These are phyloP conservation scores for Eulemur mongoz DNA, from an alignment of 2,797 vertebrate genomes.

Conservation along the genomic window DNA sequence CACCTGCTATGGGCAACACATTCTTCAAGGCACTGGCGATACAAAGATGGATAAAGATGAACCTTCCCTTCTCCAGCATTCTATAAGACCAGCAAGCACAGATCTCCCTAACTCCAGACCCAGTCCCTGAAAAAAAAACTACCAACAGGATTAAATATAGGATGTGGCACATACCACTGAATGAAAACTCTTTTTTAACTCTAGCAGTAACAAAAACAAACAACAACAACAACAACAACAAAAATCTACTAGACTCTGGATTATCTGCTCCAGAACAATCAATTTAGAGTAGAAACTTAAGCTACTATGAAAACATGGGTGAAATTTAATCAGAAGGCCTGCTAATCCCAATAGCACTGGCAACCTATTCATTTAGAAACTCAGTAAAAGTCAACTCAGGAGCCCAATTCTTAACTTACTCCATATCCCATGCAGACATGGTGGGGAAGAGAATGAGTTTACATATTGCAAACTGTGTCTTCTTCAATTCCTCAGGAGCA, in stretches of 20 bases:
- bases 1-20: neutral
- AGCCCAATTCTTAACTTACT: neutral
- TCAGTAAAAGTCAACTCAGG: neutral
- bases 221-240: neutral
- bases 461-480: neutral
- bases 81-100: neutral
- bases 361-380: conserved; percentile 6
- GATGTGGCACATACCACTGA: neutral
- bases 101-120: neutral
- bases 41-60: neutral
- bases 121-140: neutral
- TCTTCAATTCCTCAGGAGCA: neutral
- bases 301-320: neutral
- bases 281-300: neutral
- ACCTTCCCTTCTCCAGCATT: neutral
- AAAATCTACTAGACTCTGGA: neutral
- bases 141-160: neutral
- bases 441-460: neutral
- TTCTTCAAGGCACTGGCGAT: neutral
- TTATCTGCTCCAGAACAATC: neutral
- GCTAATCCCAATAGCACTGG: neutral
- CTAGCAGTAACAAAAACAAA: neutral
- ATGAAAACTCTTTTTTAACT: neutral
- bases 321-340: neutral
- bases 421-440: neutral